Percentiles rank a stretch among this genome's conserved stretches.
Evolutionary conservation across 1,140 invertebrate genomes (phyloP).

Genomic region (Gonioctena quinquepunctata): DNA sequence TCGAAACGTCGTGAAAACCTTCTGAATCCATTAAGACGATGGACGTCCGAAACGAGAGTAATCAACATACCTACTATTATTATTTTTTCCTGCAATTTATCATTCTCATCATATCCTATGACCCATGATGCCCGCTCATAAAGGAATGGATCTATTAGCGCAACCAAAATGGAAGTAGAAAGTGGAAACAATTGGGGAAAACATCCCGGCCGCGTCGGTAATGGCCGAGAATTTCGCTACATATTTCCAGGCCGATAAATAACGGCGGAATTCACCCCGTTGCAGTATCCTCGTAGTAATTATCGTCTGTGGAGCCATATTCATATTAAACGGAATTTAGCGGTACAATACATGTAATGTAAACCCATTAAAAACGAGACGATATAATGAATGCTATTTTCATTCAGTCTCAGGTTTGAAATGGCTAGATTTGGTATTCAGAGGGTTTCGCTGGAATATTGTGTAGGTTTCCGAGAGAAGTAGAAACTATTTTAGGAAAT

Average conservation of each 20-base stretch:
- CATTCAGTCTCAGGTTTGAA: not conserved
- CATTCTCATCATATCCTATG: not conserved
- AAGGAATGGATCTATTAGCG: not conserved
- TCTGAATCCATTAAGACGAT: too few relatives aligned
- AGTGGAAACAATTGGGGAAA: not conserved
- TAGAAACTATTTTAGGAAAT: too few relatives aligned
- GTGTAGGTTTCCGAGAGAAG: too few relatives aligned
- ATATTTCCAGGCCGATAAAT: not conserved
- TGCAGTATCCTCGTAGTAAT: conserved; percentile 3
- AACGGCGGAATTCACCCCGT: not conserved
- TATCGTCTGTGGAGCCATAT: not conserved
- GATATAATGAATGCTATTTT: not conserved
- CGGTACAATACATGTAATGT: conserved; percentile 4
- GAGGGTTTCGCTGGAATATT: not conserved
- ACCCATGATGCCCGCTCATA: too few relatives aligned
- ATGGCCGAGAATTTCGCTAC: not conserved
- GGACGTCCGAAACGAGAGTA: too few relatives aligned
- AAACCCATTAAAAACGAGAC: not conserved
- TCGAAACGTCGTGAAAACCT: too few relatives aligned
- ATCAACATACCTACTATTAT: too few relatives aligned
- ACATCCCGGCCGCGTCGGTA: conserved; percentile 1
- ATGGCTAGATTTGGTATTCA: not conserved
- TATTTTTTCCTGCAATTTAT: not conserved
- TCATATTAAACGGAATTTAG: conserved; percentile 8
- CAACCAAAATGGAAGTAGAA: not conserved